A percentile compares a stretch with the other conserved stretches of the same genome.
phyloP scores from a whole-genome alignment of 2,797 vertebrate genomes.

The Xenentodon cancila region DNA sequence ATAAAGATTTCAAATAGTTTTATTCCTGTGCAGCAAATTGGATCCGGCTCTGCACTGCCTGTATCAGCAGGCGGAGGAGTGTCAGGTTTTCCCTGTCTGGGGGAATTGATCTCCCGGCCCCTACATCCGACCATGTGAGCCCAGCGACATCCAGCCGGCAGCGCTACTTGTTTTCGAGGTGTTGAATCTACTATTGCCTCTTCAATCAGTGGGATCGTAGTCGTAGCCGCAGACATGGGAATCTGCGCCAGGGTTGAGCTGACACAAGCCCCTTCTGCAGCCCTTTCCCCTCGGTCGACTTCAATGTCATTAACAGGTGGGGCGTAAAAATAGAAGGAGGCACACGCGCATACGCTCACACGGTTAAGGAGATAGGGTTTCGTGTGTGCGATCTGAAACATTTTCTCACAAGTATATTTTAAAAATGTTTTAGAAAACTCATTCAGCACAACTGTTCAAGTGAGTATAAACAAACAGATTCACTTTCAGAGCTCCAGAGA shows the following conservation, averaged over 20 bases:
- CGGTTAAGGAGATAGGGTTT: slow-evolving; percentile 6
- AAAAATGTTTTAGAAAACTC: slow-evolving; percentile 19
- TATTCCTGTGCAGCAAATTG: background rate
- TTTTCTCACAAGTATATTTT: slow-evolving; percentile 39
- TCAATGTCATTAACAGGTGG: slow-evolving; percentile 86
- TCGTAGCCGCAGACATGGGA: slow-evolving; percentile 33
- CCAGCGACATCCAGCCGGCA: slow-evolving; percentile 13
- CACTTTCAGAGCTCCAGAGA: slow-evolving; percentile 40
- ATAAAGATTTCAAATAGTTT: too few species aligned
- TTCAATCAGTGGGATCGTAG: slow-evolving; percentile 49
- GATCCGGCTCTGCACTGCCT: slow-evolving; percentile 1
- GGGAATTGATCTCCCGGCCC: slow-evolving; percentile 4
- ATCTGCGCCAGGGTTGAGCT: slow-evolving; percentile 42
- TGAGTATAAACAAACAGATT: slow-evolving; percentile 61
- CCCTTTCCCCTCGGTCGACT: slow-evolving; percentile 51
- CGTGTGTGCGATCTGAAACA: slow-evolving; percentile 17
- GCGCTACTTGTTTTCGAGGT: slow-evolving; percentile 42
- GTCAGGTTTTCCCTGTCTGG: slow-evolving; percentile 16
- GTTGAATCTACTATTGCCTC: slow-evolving; percentile 60
- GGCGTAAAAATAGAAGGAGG: slow-evolving; percentile 75
- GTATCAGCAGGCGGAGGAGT: slow-evolving; percentile 18
- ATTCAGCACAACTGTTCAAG: slow-evolving; percentile 25
- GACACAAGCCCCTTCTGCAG: slow-evolving; percentile 31
- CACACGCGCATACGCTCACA: slow-evolving; percentile 7
- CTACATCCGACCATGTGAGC: slow-evolving; percentile 24